Evolutionary conservation across 2,888 invertebrate species (phyloP).

Genomic region (Chesias legatella): DNA sequence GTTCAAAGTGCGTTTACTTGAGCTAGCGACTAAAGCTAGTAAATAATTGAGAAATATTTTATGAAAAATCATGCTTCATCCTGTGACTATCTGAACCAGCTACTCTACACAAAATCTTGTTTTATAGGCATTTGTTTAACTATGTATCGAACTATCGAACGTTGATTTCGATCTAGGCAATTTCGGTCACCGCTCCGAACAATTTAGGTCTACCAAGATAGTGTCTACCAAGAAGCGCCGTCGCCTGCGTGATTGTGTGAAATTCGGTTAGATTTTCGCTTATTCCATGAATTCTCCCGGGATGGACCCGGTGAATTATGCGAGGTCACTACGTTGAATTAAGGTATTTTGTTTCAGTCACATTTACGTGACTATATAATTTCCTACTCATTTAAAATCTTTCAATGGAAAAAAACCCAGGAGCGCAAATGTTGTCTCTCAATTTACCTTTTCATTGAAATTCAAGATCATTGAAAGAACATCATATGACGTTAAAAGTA

Average conservation of each 20-base stretch:
- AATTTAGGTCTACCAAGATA: conserved; percentile 4
- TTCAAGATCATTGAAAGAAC: too few relatives aligned
- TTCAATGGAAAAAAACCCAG: too few relatives aligned
- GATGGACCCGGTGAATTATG: conserved; percentile 4
- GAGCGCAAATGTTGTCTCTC: too few relatives aligned
- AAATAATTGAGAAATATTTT: too few relatives aligned
- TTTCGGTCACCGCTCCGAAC: background rate
- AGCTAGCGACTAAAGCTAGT: too few relatives aligned
- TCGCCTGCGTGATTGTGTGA: conserved; percentile 4
- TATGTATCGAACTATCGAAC: background rate
- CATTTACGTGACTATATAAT: too few relatives aligned
- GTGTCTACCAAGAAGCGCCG: conserved; percentile 2
- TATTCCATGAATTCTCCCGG: conserved; percentile 10
- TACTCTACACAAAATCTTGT: background rate
- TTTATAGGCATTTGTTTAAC: background rate
- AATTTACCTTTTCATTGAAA: too few relatives aligned
- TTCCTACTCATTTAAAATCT: too few relatives aligned
- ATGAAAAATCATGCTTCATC: too few relatives aligned
- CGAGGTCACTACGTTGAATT: background rate
- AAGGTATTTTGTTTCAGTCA: background rate
- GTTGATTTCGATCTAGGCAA: background rate
- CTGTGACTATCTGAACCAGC: too few relatives aligned
- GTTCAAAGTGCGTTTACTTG: too few relatives aligned
- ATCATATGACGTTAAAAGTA: too few relatives aligned
- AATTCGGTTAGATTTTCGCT: conserved; percentile 20